phyloP scores from a whole-genome alignment of 2,113 vertebrate species.

The Glaucidium brasilianum region DNA sequence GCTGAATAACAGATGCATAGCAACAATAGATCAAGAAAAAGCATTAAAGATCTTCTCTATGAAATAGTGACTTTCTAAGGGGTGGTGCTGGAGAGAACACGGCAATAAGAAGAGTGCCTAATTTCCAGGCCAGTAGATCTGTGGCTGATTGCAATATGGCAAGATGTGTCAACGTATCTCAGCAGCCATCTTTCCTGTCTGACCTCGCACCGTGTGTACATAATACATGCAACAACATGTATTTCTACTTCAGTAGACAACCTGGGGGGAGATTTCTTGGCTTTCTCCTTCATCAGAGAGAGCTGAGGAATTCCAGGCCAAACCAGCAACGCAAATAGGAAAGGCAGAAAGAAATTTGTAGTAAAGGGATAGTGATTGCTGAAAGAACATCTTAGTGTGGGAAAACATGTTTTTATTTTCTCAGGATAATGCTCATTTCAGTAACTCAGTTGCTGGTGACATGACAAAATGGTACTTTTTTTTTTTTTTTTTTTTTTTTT shows the following conservation, averaged over 20 bases:
- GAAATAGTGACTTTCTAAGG: background rate
- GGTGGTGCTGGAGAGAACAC: background rate
- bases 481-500: background rate
- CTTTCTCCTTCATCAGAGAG: background rate
- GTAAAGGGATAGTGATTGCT: background rate
- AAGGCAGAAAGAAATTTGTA: background rate
- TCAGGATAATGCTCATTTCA: background rate
- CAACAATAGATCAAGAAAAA: constrained; percentile 16
- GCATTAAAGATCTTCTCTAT: background rate
- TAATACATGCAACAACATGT: background rate
- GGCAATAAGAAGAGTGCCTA: constrained; percentile 34
- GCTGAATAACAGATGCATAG: constrained; percentile 18
- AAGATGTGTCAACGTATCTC: background rate
- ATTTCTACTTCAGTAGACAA: background rate
- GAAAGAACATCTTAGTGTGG: background rate
- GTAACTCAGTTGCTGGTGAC: background rate
- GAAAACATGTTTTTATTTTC: background rate
- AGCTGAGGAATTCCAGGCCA: background rate
- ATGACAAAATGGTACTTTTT: background rate
- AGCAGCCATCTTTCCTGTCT: constrained; percentile 4
- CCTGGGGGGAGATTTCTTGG: background rate
- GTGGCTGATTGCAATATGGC: background rate
- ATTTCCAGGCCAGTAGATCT: constrained; percentile 43
- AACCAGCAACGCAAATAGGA: background rate
- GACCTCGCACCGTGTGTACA: background rate